A percentile compares a stretch with the other conserved stretches of the same genome.
phyloP scores from a whole-genome alignment of 2,113 vertebrate species.

The Sapajus apella region DNA sequence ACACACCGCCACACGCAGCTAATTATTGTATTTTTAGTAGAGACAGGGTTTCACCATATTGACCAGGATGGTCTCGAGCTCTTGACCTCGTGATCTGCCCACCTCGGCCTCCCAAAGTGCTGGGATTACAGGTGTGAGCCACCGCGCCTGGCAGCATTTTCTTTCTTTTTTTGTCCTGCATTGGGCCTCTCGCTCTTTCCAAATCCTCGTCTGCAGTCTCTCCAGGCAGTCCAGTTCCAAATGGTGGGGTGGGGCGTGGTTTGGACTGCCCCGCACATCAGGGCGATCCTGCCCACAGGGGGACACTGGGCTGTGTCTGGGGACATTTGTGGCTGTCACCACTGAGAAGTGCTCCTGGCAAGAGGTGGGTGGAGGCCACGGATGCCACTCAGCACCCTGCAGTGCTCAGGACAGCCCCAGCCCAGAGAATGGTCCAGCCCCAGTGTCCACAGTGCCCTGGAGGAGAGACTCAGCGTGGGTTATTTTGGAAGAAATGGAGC shows the following conservation, averaged over 20 bases:
- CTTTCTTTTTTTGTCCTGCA: not conserved
- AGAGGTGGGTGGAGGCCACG: not conserved
- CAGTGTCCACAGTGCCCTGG: rapidly evolving
- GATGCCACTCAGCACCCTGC: not conserved
- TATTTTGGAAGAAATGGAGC: not conserved
- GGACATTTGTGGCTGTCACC: not conserved
- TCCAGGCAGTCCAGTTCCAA: not conserved
- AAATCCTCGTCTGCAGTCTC: rapidly evolving
- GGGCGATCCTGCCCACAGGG: not conserved
- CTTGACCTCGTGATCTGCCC: too few relatives aligned
- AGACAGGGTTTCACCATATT: too few relatives aligned
- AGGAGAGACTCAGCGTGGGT: not conserved
- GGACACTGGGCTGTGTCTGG: not conserved
- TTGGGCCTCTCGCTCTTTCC: not conserved
- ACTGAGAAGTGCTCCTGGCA: not conserved
- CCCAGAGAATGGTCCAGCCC: too few relatives aligned
- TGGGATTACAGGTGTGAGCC: too few relatives aligned
- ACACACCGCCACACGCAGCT: too few relatives aligned
- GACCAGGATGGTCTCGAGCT: too few relatives aligned
- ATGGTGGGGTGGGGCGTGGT: too few relatives aligned
- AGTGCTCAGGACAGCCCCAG: not conserved
- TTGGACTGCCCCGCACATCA: not conserved
- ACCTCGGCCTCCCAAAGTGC: too few relatives aligned
- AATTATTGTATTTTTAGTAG: too few relatives aligned
- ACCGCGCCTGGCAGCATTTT: not conserved